Evolutionary conservation across 2,888 invertebrate genomes (phyloP).

Genomic region (Tanypteryx hageni): DNA sequence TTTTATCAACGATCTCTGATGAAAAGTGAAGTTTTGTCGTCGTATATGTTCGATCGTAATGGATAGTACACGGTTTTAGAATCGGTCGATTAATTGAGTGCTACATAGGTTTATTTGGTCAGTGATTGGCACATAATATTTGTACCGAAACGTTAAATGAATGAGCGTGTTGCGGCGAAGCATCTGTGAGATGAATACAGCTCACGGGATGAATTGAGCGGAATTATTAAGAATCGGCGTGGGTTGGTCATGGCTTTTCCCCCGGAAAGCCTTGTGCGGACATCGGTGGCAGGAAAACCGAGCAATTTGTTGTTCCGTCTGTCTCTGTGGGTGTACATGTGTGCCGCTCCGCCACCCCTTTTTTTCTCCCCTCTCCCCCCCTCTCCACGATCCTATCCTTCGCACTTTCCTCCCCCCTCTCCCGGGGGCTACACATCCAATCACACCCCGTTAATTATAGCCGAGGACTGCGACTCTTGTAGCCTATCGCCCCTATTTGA

Average conservation of each 20-base stretch:
- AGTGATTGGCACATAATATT: too few species aligned
- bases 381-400: background rate
- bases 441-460: slow-evolving; percentile 40
- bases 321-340: background rate
- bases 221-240: background rate
- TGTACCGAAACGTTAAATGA: too few species aligned
- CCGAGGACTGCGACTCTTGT: background rate
- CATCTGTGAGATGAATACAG: too few species aligned
- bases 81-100: too few species aligned
- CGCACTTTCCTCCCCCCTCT: background rate
- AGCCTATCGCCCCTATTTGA: background rate
- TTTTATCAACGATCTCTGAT: too few species aligned
- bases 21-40: too few species aligned
- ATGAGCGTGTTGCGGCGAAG: too few species aligned
- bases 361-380: background rate
- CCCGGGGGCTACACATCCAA: background rate
- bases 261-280: too few species aligned
- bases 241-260: background rate
- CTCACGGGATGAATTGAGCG: too few species aligned
- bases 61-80: too few species aligned
- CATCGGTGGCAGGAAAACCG: background rate
- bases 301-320: background rate
- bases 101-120: too few species aligned
- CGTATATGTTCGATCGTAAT: too few species aligned
- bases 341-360: background rate